Percentiles rank a stretch among this genome's conserved stretches.
Evolutionary conservation across 2,797 vertebrate species (phyloP).

Genomic region (Champsocephalus gunnari): DNA sequence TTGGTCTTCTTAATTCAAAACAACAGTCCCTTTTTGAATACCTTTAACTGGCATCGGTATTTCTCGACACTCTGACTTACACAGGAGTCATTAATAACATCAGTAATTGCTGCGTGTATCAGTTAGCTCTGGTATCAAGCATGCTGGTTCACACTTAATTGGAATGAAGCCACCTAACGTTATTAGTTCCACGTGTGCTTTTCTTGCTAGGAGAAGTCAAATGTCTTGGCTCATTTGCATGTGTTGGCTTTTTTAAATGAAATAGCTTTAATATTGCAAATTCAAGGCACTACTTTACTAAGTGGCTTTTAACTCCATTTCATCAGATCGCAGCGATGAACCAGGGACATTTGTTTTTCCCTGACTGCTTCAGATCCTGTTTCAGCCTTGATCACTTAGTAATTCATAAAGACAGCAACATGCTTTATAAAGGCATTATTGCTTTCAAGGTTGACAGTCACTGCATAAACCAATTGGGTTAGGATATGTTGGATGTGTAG

Average conservation of each 20-base stretch:
- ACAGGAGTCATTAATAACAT: slow-evolving; percentile 20
- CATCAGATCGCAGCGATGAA: slow-evolving; percentile 15
- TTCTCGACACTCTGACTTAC: slow-evolving; percentile 16
- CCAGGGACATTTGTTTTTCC: slow-evolving; percentile 16
- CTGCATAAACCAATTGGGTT: neutral
- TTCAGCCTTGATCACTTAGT: neutral
- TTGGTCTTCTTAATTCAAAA: neutral
- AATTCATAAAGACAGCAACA: neutral
- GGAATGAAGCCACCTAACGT: slow-evolving; percentile 18
- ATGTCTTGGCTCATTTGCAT: slow-evolving; percentile 32
- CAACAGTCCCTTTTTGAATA: slow-evolving; percentile 5
- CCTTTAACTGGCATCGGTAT: neutral
- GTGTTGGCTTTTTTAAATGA: slow-evolving; percentile 24
- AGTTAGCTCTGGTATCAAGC: slow-evolving; percentile 2
- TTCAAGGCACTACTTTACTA: neutral
- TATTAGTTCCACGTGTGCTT: slow-evolving; percentile 37
- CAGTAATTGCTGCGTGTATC: slow-evolving; percentile 7
- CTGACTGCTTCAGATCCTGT: slow-evolving; percentile 17
- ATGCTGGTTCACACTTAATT: slow-evolving; percentile 26
- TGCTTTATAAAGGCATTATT: slow-evolving; percentile 2
- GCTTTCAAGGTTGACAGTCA: neutral
- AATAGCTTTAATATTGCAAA: slow-evolving; percentile 20
- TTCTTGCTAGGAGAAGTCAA: slow-evolving; percentile 9
- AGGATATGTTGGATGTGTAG: neutral
- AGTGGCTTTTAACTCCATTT: slow-evolving; percentile 16